These are phyloP conservation scores for Aegithalos caudatus DNA, from an alignment of 2,113 vertebrate species.

Conservation along the genomic window DNA sequence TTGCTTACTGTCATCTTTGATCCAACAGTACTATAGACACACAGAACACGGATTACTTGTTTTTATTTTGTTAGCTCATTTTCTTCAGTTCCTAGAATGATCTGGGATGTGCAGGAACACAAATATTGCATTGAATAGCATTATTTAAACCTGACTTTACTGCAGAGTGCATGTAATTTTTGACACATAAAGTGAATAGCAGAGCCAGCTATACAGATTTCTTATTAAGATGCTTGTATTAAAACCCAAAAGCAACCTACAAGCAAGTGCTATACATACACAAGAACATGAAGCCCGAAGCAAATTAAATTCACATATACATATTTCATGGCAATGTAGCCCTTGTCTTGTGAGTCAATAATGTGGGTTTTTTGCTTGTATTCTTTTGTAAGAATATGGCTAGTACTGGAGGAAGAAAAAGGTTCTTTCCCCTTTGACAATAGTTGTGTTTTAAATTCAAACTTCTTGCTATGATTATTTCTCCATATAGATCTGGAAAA, in stretches of 20 bases:
- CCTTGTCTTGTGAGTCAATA: conserved; percentile 3
- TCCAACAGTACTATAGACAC: not conserved
- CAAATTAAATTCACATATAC: conserved; percentile 11
- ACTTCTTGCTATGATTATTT: not conserved
- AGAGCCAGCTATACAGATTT: not conserved
- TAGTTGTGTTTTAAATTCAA: not conserved
- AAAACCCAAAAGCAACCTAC: not conserved
- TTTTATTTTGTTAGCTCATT: not conserved
- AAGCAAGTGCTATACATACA: not conserved
- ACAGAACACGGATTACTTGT: not conserved
- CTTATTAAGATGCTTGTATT: not conserved
- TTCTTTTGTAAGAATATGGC: conserved; percentile 3
- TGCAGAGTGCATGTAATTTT: not conserved
- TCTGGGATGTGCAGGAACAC: not conserved
- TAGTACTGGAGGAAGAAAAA: not conserved
- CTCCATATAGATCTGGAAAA: not conserved
- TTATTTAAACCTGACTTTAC: not conserved
- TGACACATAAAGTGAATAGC: not conserved
- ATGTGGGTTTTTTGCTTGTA: conserved; percentile 6
- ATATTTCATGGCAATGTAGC: conserved; percentile 6
- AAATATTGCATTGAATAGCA: not conserved
- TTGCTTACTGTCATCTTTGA: not conserved
- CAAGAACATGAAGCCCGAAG: not conserved
- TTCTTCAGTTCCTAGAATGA: not conserved
- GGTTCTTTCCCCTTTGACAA: not conserved